phyloP scores from a whole-genome alignment of 2,797 vertebrate species.

The Enteromius paludinosus region DNA sequence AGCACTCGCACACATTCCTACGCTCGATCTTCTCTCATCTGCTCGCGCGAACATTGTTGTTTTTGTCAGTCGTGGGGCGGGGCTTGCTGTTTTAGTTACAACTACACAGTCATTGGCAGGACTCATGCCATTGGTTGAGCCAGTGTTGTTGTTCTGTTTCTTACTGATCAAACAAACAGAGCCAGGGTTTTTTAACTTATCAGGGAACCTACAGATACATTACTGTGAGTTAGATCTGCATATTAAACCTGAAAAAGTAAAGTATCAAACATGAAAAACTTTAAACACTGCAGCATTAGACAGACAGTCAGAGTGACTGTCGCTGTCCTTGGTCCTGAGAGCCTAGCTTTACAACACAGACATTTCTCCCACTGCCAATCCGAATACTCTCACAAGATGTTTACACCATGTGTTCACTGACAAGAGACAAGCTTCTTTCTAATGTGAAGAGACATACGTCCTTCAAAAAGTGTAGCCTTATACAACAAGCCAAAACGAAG shows the following conservation, averaged over 20 bases:
- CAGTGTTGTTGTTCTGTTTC: background rate
- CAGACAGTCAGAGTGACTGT: constrained; percentile 28
- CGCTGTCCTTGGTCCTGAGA: constrained; percentile 65
- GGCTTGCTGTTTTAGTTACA: too few species aligned
- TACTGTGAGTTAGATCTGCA: background rate
- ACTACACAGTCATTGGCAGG: too few species aligned
- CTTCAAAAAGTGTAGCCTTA: constrained; percentile 1
- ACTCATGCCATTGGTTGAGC: background rate
- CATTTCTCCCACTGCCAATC: background rate
- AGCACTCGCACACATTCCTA: too few species aligned
- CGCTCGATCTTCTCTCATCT: too few species aligned
- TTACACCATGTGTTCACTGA: constrained; percentile 14
- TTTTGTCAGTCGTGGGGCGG: too few species aligned
- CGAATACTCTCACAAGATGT: constrained; percentile 27
- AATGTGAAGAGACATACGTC: background rate
- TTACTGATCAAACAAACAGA: background rate
- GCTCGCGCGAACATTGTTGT: too few species aligned
- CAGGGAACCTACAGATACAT: too few species aligned
- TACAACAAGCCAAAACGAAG: background rate
- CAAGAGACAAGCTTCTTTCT: background rate
- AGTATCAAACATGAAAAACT: background rate
- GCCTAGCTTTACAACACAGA: background rate
- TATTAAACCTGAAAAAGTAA: background rate
- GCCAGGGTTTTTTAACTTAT: background rate
- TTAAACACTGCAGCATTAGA: background rate